Conservation (phyloP, 2,113 vertebrate genomes). For the Mixornis gularis region DNA sequence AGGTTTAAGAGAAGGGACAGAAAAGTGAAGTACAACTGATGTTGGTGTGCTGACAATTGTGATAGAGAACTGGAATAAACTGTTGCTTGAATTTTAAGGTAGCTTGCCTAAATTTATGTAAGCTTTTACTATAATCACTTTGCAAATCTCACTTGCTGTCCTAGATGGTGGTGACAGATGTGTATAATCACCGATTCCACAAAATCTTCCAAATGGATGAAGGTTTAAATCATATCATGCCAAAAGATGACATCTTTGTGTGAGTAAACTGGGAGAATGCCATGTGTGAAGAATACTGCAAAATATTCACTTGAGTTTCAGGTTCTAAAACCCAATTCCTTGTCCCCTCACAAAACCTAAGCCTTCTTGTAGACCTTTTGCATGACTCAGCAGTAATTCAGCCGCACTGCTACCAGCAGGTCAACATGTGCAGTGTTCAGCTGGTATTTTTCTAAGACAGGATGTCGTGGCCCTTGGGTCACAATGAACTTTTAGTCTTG, state of each 20-base stretch:
- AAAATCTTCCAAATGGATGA: conserved; percentile 94
- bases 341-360: not conserved
- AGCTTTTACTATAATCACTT: not conserved
- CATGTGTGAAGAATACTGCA: not conserved
- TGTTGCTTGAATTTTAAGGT: not conserved
- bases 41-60: not conserved
- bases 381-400: not conserved
- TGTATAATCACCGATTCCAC: conserved; percentile 97
- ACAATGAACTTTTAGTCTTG: not conserved
- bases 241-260: conserved; percentile 97
- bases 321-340: not conserved
- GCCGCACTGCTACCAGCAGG: not conserved
- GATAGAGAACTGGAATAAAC: not conserved
- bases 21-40: not conserved
- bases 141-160: conserved; percentile 46
- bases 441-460: not conserved
- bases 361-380: not conserved
- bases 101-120: not conserved
- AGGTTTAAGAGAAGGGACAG: not conserved
- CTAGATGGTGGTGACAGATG: conserved; percentile 96
- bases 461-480: not conserved
- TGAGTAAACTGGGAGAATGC: conserved; percentile 69
- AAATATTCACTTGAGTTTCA: not conserved
- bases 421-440: not conserved
- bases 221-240: conserved; percentile 90